Percentiles rank a stretch among this genome's conserved stretches.
Evolutionary conservation across 2,888 invertebrate species (phyloP).

Genomic region (Heteromyza rotundicornis): DNA sequence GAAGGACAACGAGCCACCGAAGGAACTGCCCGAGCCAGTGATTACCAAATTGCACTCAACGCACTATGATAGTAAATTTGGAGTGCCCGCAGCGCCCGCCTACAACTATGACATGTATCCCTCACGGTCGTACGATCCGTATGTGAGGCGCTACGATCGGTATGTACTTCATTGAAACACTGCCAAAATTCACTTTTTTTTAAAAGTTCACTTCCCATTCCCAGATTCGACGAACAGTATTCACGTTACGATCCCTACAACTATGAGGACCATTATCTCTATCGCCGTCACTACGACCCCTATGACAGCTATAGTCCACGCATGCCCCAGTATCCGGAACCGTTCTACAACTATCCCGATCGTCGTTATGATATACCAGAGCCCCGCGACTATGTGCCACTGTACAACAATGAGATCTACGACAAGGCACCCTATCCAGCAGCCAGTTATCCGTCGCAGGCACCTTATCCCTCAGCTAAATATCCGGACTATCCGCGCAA

Average conservation of each 20-base stretch:
- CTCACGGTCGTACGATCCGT: slow-evolving; percentile 59
- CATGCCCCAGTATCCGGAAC: slow-evolving; percentile 55
- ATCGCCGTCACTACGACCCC: slow-evolving; percentile 59
- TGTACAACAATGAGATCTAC: slow-evolving; percentile 56
- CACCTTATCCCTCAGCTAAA: slow-evolving; percentile 21
- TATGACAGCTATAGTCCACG: slow-evolving; percentile 61
- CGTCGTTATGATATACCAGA: slow-evolving; percentile 58
- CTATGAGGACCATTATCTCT: slow-evolving; percentile 57
- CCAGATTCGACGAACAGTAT: slow-evolving; percentile 58
- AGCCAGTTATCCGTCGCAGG: slow-evolving; percentile 37
- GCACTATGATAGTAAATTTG: slow-evolving; percentile 36
- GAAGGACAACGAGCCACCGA: slow-evolving; percentile 37
- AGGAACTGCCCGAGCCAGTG: slow-evolving; percentile 39
- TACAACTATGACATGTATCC: slow-evolving; percentile 54
- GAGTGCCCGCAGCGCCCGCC: slow-evolving; percentile 24
- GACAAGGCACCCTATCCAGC: slow-evolving; percentile 46
- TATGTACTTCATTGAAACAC: slow-evolving; percentile 29
- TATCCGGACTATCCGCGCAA: slow-evolving; percentile 30
- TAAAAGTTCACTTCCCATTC: slow-evolving; percentile 7
- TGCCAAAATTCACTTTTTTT: slow-evolving; percentile 2
- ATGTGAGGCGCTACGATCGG: slow-evolving; percentile 60
- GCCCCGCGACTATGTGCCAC: slow-evolving; percentile 50
- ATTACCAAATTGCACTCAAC: slow-evolving; percentile 35
- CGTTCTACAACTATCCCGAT: slow-evolving; percentile 60
- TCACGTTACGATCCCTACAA: slow-evolving; percentile 58